These are phyloP conservation scores for Fulmarus glacialis DNA, from an alignment of 2,113 vertebrate species.

Conservation along the genomic window DNA sequence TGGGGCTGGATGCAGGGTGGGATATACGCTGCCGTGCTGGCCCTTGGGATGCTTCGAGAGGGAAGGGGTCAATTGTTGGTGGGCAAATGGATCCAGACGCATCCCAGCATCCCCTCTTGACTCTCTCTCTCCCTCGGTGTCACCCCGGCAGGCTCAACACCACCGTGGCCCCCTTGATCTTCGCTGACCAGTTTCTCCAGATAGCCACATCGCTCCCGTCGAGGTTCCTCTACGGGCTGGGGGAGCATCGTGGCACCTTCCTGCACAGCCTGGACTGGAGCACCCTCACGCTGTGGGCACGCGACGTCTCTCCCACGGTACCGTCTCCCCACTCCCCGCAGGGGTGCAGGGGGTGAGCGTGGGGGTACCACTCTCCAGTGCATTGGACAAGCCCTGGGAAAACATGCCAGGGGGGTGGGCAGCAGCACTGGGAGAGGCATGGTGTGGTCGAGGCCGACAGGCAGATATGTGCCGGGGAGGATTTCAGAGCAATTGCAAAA, in stretches of 20 bases:
- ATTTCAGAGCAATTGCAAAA: slow-evolving; percentile 54
- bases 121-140: neutral
- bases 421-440: neutral
- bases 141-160: slow-evolving; percentile 79
- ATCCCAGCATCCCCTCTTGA: neutral
- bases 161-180: slow-evolving; percentile 85
- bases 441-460: accelerated
- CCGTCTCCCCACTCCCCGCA: accelerated
- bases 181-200: slow-evolving; percentile 88
- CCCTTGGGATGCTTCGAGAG: neutral
- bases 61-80: neutral
- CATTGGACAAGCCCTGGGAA: neutral
- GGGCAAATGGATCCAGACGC: neutral
- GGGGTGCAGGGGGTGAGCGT: neutral
- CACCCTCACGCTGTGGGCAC: slow-evolving; percentile 89
- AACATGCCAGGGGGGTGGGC: neutral
- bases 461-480: neutral
- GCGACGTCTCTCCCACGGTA: slow-evolving; percentile 86
- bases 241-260: slow-evolving; percentile 83
- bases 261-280: slow-evolving; percentile 86
- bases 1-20: neutral
- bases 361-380: neutral
- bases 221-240: slow-evolving; percentile 83
- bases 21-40: neutral
- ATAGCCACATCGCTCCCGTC: slow-evolving; percentile 80